Evolutionary conservation across 2,888 invertebrate genomes (phyloP).

Genomic region (Amphimallon solstitiale): DNA sequence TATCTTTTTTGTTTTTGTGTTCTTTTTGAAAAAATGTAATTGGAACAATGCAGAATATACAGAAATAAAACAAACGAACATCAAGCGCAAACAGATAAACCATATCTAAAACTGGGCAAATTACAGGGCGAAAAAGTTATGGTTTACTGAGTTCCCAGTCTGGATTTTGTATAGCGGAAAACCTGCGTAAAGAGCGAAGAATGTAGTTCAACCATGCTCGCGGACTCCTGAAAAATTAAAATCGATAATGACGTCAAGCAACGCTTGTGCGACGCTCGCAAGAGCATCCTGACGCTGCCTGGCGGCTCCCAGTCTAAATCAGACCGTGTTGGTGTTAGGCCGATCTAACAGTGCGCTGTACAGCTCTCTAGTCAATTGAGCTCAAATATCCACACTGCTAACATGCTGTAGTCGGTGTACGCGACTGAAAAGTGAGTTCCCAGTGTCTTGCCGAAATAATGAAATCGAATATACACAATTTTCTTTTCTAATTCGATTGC

Average conservation of each 20-base stretch:
- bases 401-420: slow-evolving; percentile 53
- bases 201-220: slow-evolving; percentile 16
- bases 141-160: slow-evolving; percentile 6
- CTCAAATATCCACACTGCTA: slow-evolving; percentile 33
- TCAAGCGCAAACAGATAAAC: no score
- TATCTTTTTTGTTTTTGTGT: no score
- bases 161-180: slow-evolving; percentile 14
- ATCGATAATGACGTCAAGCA: slow-evolving; percentile 48
- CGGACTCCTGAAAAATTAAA: slow-evolving; percentile 40
- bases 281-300: slow-evolving; percentile 55
- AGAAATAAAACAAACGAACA: no score
- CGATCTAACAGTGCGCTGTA: slow-evolving; percentile 55
- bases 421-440: slow-evolving; percentile 46
- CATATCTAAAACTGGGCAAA: not conserved
- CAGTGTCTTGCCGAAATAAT: slow-evolving; percentile 40
- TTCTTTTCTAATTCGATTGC: slow-evolving; percentile 3
- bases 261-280: slow-evolving; percentile 42
- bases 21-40: no score
- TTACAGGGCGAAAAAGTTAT: not conserved
- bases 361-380: slow-evolving; percentile 1
- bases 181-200: slow-evolving; percentile 18
- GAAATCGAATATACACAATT: slow-evolving; percentile 39
- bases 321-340: slow-evolving; percentile 50
- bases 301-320: slow-evolving; percentile 57
- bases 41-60: no score